Evolutionary conservation across 2,797 vertebrate genomes (phyloP), one percentile per base, ranked within the genome.

Genomic region (Notoglanidium macrostoma): DNA sequence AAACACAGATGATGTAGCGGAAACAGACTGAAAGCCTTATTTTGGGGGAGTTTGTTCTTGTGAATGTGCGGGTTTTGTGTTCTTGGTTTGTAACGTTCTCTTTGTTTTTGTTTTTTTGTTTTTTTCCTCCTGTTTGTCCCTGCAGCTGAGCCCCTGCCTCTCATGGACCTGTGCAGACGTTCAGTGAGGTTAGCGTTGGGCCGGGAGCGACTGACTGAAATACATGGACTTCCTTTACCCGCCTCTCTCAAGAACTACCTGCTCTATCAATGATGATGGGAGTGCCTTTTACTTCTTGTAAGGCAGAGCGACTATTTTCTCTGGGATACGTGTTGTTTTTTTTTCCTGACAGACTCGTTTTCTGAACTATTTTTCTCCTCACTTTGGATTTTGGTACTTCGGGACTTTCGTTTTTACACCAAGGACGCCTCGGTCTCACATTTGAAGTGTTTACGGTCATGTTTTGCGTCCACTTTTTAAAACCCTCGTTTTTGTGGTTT

Each of bases 181-280:
- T 98, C 98, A 0, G 98, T 99, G 90, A 94, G 98, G 90, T 95
- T 98, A 59, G 97, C 98, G 1, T 93, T 99, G 93, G 98, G 98
- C 93, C 96, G 96, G 94, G 97, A 98, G 51, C 97, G 98, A 14
- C 95, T 99, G 91, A 92, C 93, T 12, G 97, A 98, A 94, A 99
- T 99, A 93, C 97, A 96, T 32, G 89, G 94, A 0, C 96, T 99
- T 91, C 98, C 98, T 11, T 94, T 99, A 92, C 98, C 98, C 0
- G 98, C 97, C 44, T 97, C 98, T 85, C 98, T 99, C 93, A 99
- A 99, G 96, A 97, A 97, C 94, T 99, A 99, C 94, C 96, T 99
- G 94, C 98, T 99, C 87, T 99, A 99, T 96, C 98, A 99, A 94
- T 99, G 97, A 99, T 85, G 29, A 86, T 68, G 49, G 79, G 84